Base-by-base conservation (phyloP, 1,140 invertebrate species). In the Choristoneura fumiferana region DNA sequence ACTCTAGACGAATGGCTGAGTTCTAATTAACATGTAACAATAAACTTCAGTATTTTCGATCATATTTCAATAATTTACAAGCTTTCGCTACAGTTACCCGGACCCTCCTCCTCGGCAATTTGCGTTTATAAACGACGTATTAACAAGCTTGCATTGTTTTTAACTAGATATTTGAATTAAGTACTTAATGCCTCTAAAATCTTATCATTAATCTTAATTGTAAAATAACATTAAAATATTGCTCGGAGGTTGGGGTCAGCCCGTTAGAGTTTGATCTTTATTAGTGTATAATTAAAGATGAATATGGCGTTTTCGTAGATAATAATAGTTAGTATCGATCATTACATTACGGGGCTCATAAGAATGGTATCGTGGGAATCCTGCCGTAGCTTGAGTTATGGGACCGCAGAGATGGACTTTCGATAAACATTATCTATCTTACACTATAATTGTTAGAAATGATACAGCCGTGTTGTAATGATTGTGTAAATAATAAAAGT, bases 171-270 rank as follows among this genome's bases (percentile, higher is more conserved):
- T 78, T 83, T 81, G 73, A 74, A 87, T 87, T 86, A 81, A 87
- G 80, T 82, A 84, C 84, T 84, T 86, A 81, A 70, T 80, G 64
- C 67, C 71, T 82, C 77, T 76, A 77, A 81, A 86, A 76, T 78
- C 73, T 87, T 87, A 87, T 87, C 84, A 87, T 87, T 81, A 84
- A 87, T 87, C 84, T 84, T 84, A 84, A 87, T 87, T 87, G 84
- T 74, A 69, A 78, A 82, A 87, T 84, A 84, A 84, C 81, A 84
- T 85, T 87, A 87, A 86, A 86, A 87, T 87, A 87, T 86, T 73
- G 76, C 78, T 70, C 66, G 57, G 60, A 61, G 67, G 52, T 73
- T 45, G 14, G 53, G 54, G 12, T 55, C 34, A 38, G 9, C 15
- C 58, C 67, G 36, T 69, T 63, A 15, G 49, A 77, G 76, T 67